Base-by-base conservation (phyloP, 2,113 vertebrate genomes). In the Dipodomys spectabilis region DNA sequence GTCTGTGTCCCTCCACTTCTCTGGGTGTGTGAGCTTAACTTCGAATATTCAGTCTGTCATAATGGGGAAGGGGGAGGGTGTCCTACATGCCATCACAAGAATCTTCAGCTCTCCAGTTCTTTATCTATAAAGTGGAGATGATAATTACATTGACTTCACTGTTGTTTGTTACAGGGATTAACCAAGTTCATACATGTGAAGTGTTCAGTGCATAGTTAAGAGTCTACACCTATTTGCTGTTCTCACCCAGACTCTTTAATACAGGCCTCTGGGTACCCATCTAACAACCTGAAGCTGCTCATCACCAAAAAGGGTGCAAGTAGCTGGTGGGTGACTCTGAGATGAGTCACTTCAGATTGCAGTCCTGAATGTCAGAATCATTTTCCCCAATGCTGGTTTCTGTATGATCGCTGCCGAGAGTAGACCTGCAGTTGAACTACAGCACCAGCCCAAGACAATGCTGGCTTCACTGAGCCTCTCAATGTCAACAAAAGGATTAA, bases 401-500 rank as follows among this genome's bases (percentile, higher is more conserved):
- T 45, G 27, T 44, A 82, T 81, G 82, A 81, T 85, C 27, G 18
- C 19, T 19, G 35, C 83, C 68, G 64, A 86, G 80, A 60, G 23
- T 0, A 0, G 5, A 69, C 53, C 53, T 57, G 53, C 4, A 13
- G 53, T 62, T 86, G 86, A 90, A 68, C 82, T 27, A n/a, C 3
- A 5, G 44, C 25, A 75, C 67, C 57, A 6, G 35, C 7, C 67
- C 44, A 53, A 86, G 78, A 73, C 79, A 49, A 74, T 12, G 49
- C 45, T 39, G 3, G 95, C 89, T 94, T 92, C 92, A 69, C 67
- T 11, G 15, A 73, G 28, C 65, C 53, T 79, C 45, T 82, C 45
- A 39, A 16, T 0, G 83, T 86, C 91, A 95, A 96, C 92, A 95
- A 82, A n/a, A 75, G 94, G 94, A 94, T 96, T 95, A 95, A 49